Evolutionary conservation across 2,113 vertebrate species (phyloP).

Genomic region (Podiceps cristatus): DNA sequence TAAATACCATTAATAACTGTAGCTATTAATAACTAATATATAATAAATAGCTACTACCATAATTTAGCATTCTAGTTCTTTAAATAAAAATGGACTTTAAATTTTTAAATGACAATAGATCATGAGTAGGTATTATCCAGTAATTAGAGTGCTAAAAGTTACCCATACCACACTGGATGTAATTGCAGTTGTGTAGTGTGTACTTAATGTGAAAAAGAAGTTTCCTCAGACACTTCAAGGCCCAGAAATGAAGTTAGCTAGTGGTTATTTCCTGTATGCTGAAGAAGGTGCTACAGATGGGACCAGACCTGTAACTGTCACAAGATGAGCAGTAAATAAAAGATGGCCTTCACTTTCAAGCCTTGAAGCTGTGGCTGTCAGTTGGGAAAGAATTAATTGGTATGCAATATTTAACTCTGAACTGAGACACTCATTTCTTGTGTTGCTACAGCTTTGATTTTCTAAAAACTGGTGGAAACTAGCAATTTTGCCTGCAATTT

Average conservation of each 20-base stretch:
- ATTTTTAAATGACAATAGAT: neutral
- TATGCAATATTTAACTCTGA: neutral
- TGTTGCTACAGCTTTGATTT: neutral
- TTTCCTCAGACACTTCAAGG: neutral
- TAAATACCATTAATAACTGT: neutral
- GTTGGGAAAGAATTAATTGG: neutral
- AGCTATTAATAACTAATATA: neutral
- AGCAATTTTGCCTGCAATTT: constrained; percentile 8
- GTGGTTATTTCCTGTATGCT: neutral
- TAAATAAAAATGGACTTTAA: neutral
- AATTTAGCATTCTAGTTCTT: neutral
- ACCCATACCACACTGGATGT: neutral
- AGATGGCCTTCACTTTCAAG: neutral
- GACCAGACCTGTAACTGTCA: neutral
- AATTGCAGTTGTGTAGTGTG: neutral
- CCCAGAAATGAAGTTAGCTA: neutral
- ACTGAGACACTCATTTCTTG: neutral
- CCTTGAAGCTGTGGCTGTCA: neutral
- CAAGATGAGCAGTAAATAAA: neutral
- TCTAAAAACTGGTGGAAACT: neutral
- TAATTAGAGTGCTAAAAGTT: neutral
- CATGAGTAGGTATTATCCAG: neutral
- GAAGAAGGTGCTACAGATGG: neutral
- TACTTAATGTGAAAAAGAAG: neutral
- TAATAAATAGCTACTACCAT: neutral